These are phyloP conservation scores for Ondatra zibethicus DNA, from an alignment of 2,113 vertebrate genomes.

Conservation along the genomic window DNA sequence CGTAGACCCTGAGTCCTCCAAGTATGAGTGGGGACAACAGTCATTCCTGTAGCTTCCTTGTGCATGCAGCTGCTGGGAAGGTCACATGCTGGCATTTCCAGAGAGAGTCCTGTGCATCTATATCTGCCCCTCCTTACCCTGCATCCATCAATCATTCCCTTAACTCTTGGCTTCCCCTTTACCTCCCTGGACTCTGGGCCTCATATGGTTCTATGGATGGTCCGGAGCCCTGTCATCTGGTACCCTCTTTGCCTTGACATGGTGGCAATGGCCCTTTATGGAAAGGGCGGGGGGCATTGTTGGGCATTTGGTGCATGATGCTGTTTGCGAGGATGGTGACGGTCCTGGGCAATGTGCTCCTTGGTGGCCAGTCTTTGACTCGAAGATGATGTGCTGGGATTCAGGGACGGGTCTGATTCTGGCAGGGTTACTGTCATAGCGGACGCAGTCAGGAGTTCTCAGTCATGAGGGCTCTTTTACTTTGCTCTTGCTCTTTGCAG, in stretches of 20 bases:
- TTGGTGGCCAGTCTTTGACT: background rate
- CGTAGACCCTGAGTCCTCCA: background rate
- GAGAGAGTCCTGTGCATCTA: background rate
- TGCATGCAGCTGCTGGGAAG: background rate
- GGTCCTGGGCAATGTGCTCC: background rate
- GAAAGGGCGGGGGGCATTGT: background rate
- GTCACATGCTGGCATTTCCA: background rate
- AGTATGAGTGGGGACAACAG: too few relatives aligned
- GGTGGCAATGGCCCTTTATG: background rate
- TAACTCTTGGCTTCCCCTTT: background rate
- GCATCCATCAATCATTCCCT: background rate
- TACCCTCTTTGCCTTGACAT: background rate
- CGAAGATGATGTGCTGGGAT: background rate
- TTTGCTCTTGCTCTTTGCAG: constrained; percentile 84
- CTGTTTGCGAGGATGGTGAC: background rate
- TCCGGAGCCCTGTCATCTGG: background rate
- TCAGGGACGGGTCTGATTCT: background rate
- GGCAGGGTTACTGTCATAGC: background rate
- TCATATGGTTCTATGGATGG: background rate
- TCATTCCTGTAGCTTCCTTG: background rate
- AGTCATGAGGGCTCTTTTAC: background rate
- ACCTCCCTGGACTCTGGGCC: background rate
- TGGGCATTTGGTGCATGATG: background rate
- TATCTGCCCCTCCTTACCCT: too few relatives aligned
- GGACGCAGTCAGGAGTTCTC: background rate